A percentile compares a stretch with the other conserved stretches of the same genome.
phyloP scores from a whole-genome alignment of 2,797 vertebrate genomes.

The Heteromormyrus szaboi region DNA sequence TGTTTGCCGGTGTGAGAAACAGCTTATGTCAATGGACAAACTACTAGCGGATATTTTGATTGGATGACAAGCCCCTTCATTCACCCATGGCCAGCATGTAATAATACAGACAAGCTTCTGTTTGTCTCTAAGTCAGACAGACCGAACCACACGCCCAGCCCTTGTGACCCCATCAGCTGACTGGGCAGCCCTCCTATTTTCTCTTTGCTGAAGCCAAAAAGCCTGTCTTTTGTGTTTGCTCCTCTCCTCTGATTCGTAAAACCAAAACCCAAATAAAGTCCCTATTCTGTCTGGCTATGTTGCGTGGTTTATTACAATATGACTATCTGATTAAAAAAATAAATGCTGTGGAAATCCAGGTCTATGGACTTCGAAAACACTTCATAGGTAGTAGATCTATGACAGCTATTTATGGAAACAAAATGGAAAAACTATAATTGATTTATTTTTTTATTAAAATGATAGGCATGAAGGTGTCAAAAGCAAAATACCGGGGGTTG shows the following conservation, averaged over 20 bases:
- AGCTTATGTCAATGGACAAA: not conserved
- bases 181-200: not conserved
- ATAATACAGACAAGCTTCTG: not conserved
- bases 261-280: not conserved
- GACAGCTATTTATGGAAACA: not conserved
- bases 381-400: not conserved
- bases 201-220: not conserved
- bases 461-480: not conserved
- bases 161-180: not conserved
- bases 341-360: not conserved
- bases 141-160: not conserved
- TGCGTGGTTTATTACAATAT: not conserved
- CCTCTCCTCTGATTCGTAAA: not conserved
- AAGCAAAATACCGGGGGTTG: not conserved
- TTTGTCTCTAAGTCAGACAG: not conserved
- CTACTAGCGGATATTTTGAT: not conserved
- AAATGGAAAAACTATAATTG: not conserved
- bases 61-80: not conserved
- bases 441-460: not conserved
- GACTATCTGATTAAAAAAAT: not conserved
- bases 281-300: not conserved
- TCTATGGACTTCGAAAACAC: not conserved
- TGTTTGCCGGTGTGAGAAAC: not conserved
- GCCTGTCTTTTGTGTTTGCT: not conserved
- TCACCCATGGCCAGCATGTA: not conserved